These are phyloP conservation scores for Manis crassicaudata DNA, from an alignment of 2,797 vertebrate species.

Conservation along the genomic window DNA sequence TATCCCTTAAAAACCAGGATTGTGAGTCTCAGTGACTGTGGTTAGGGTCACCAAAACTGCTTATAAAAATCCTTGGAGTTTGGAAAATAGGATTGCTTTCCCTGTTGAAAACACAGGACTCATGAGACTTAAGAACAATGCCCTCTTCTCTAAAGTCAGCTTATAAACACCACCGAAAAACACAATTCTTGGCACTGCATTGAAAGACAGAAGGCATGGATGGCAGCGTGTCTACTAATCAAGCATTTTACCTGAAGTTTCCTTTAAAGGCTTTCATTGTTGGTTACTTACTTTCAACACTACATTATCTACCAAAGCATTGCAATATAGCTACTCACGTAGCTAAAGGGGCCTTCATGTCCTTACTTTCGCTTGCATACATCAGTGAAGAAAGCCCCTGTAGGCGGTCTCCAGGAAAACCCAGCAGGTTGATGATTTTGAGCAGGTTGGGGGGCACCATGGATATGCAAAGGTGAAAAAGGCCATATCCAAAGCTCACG, in stretches of 20 bases:
- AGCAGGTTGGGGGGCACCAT: conserved; percentile 99
- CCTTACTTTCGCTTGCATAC: conserved; percentile 99
- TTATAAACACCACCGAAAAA: neutral
- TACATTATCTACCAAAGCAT: conserved; percentile 90
- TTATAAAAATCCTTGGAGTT: neutral
- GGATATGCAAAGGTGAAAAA: conserved; percentile 99
- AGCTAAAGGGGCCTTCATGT: conserved; percentile 99
- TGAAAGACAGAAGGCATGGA: conserved; percentile 20
- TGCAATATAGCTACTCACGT: conserved; percentile 98
- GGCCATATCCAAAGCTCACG: conserved; percentile 99
- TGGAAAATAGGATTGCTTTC: neutral
- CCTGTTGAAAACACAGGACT: neutral
- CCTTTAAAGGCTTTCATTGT: conserved; percentile 76
- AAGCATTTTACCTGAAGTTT: conserved; percentile 79
- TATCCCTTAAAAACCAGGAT: neutral
- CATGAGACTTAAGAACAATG: neutral
- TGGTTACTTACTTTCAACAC: conserved; percentile 86
- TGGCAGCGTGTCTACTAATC: conserved; percentile 17
- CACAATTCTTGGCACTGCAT: neutral
- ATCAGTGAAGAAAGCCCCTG: conserved; percentile 97
- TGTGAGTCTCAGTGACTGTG: neutral
- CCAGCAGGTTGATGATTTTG: conserved; percentile 99
- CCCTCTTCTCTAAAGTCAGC: neutral
- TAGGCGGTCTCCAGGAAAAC: conserved; percentile 98
- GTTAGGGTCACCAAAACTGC: neutral